Evolutionary conservation across 1,140 invertebrate species (phyloP).

Genomic region (Scylla paramamosain): DNA sequence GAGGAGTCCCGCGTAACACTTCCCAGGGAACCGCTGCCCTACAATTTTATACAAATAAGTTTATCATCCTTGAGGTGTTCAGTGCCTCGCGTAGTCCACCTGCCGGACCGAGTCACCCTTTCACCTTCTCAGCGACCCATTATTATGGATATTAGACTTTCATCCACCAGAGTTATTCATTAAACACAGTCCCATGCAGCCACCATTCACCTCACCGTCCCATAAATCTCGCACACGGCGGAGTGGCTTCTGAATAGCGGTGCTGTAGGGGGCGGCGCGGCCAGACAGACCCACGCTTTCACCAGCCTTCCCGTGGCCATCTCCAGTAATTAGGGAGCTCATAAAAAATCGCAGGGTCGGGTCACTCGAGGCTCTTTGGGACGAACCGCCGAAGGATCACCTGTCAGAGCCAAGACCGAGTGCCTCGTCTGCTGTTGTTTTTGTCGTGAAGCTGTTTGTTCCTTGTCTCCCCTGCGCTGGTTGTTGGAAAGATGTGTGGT

Average conservation of each 20-base stretch:
- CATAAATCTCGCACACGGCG: background rate
- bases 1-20: background rate
- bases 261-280: background rate
- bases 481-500: background rate
- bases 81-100: background rate
- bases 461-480: background rate
- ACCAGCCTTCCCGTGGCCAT: background rate
- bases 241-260: background rate
- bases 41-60: conserved; percentile 1
- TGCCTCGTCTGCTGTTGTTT: background rate
- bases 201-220: background rate
- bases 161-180: background rate
- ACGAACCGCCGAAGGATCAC: background rate
- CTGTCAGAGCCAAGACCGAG: background rate
- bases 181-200: background rate
- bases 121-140: background rate
- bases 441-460: background rate
- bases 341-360: conserved; percentile 5
- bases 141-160: conserved; percentile 5
- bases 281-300: background rate
- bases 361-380: background rate
- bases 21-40: background rate
- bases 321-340: background rate
- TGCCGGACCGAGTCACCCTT: background rate
- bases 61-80: background rate